These are phyloP conservation scores for Sesia apiformis DNA, from an alignment of 2,888 invertebrate species.

Conservation along the genomic window DNA sequence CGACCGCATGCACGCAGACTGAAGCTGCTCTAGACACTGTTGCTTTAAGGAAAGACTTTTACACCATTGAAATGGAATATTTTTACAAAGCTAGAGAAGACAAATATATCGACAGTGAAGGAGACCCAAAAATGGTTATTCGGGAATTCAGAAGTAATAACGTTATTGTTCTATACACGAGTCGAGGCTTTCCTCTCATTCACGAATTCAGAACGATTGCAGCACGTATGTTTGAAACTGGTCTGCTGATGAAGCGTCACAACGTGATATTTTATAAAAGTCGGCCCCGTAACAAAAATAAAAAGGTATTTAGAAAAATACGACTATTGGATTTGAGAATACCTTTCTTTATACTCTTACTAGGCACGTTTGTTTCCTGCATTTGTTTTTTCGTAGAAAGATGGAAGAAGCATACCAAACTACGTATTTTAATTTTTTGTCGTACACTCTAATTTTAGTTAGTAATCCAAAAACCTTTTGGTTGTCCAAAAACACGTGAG, in stretches of 20 bases:
- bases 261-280: constrained; percentile 6
- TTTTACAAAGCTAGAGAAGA: constrained; percentile 7
- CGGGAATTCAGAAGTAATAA: neutral
- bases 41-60: constrained; percentile 21
- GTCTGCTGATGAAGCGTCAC: constrained; percentile 7
- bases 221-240: neutral
- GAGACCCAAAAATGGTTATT: neutral
- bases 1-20: constrained; percentile 21
- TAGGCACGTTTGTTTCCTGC: constrained; percentile 25
- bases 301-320: constrained; percentile 16
- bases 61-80: constrained; percentile 28
- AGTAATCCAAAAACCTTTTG: too few species aligned
- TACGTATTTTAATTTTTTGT: too few species aligned
- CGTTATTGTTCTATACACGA: neutral
- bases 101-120: neutral
- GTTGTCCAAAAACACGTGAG: too few species aligned
- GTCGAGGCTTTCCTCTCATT: constrained; percentile 6
- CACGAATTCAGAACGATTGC: constrained; percentile 1
- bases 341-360: constrained; percentile 25
- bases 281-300: neutral
- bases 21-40: constrained; percentile 26
- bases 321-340: constrained; percentile 25
- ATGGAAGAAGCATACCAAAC: neutral
- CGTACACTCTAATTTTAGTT: too few species aligned
- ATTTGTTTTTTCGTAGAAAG: constrained; percentile 29